Evolutionary conservation across 2,888 invertebrate species (phyloP).

Genomic region (Bombylius discolor): DNA sequence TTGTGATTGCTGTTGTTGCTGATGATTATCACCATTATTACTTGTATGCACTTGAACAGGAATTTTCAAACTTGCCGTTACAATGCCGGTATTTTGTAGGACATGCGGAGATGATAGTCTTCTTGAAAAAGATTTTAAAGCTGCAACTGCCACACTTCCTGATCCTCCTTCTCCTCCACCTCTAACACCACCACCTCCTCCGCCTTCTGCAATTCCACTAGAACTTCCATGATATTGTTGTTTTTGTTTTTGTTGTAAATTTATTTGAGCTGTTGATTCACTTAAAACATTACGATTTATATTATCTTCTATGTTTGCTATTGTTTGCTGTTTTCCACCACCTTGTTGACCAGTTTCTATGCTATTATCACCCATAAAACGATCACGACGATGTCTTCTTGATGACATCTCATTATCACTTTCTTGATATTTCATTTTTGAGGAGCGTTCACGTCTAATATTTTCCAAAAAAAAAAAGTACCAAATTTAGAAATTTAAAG

Average conservation of each 20-base stretch:
- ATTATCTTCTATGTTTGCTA: conserved; percentile 8
- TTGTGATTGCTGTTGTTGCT: conserved; percentile 6
- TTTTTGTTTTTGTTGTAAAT: conserved; percentile 9
- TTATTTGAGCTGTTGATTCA: conserved; percentile 10
- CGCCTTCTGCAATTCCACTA: not conserved
- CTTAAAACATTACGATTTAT: conserved; percentile 13
- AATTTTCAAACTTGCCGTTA: conserved; percentile 71
- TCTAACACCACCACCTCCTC: not conserved
- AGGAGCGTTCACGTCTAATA: conserved; percentile 10
- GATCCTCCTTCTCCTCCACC: not conserved
- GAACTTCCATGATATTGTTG: not conserved
- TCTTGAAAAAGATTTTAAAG: conserved; percentile 28
- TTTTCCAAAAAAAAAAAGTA: not conserved
- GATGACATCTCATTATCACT: conserved; percentile 12
- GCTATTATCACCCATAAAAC: not conserved
- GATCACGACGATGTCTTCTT: conserved; percentile 13
- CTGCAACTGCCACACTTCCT: not conserved
- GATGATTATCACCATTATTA: conserved; percentile 14
- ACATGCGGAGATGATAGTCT: conserved; percentile 47
- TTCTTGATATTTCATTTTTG: conserved; percentile 16
- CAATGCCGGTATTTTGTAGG: conserved; percentile 22
- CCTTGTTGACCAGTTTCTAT: not conserved
- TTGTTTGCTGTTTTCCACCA: not conserved
- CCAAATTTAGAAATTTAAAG: no score
- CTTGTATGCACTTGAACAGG: conserved; percentile 36